phyloP scores from a whole-genome alignment of 1,140 invertebrate genomes.

The Latrodectus geometricus region DNA sequence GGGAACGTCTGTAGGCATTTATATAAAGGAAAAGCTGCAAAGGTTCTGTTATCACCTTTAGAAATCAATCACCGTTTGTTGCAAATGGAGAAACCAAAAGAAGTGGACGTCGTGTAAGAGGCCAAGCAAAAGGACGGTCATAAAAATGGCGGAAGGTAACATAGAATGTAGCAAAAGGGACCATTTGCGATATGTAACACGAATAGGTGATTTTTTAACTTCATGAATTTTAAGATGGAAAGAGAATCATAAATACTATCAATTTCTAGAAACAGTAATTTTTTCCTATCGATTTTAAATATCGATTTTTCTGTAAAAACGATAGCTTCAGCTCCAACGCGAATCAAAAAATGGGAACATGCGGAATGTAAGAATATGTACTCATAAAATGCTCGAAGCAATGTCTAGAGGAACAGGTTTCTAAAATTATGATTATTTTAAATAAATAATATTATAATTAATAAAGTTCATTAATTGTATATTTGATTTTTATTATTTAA shows the following conservation, averaged over 20 bases:
- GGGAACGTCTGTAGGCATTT: no score
- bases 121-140: slow-evolving; percentile 45
- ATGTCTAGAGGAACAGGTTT: not conserved
- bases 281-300: not conserved
- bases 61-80: no score
- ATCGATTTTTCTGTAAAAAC: not conserved
- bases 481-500: no score
- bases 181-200: slow-evolving; percentile 33
- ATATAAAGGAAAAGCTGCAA: no score
- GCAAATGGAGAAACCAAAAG: not conserved
- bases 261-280: slow-evolving; percentile 17
- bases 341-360: slow-evolving; percentile 39
- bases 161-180: slow-evolving; percentile 32
- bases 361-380: slow-evolving; percentile 22
- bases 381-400: slow-evolving; percentile 42
- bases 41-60: no score
- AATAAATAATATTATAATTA: no score
- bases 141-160: slow-evolving; percentile 19
- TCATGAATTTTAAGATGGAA: no score
- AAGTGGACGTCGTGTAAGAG: slow-evolving; percentile 41
- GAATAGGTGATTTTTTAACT: slow-evolving; percentile 20
- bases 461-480: no score
- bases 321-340: slow-evolving; percentile 39
- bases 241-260: no score
- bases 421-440: no score